Evolutionary conservation across 2,888 invertebrate genomes (phyloP).

Genomic region (Athalia rosae): DNA sequence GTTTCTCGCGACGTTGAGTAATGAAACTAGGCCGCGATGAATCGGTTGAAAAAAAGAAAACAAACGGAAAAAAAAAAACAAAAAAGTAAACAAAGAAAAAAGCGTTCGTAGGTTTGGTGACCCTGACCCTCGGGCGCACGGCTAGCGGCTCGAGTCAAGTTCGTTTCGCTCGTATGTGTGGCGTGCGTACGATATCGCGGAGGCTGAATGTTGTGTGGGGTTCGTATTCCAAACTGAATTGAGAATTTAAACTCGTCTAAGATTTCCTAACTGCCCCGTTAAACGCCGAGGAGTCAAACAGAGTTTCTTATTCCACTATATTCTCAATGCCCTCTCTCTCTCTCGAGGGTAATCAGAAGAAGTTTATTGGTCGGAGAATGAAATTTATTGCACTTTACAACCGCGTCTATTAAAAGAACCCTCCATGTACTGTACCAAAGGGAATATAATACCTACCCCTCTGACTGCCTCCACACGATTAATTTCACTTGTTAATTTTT

Average conservation of each 20-base stretch:
- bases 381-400: conserved; percentile 24
- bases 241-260: conserved; percentile 28
- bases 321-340: neutral
- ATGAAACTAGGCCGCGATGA: too few species aligned
- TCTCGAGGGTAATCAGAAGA: conserved; percentile 32
- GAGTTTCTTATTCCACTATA: neutral
- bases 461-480: neutral
- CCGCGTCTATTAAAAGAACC: conserved; percentile 20
- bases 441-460: neutral
- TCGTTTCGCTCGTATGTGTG: conserved; percentile 4
- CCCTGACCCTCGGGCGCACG: conserved; percentile 18
- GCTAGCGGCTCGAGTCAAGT: neutral
- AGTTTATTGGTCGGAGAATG: conserved; percentile 30
- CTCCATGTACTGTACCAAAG: neutral
- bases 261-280: conserved; percentile 34
- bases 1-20: too few species aligned
- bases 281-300: conserved; percentile 11
- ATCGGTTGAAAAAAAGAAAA: too few species aligned
- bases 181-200: neutral
- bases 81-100: too few species aligned
- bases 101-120: neutral
- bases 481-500: neutral
- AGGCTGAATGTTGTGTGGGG: conserved; percentile 3
- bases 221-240: conserved; percentile 36
- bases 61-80: too few species aligned